Base-by-base conservation (phyloP, 2,113 vertebrate genomes). In the Nothobranchius furzeri region DNA sequence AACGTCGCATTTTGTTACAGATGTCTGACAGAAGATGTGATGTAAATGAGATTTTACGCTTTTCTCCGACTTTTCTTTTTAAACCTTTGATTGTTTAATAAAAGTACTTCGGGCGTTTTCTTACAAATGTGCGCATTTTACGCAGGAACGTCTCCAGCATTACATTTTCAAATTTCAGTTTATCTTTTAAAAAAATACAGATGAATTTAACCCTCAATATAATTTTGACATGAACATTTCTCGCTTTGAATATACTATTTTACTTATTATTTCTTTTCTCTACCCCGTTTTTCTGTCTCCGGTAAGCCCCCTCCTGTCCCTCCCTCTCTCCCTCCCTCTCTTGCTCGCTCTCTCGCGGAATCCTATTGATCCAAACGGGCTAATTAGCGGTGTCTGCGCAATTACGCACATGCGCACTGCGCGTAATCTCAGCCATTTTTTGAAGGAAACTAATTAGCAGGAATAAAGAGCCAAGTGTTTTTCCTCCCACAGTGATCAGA, bases 371-470 rank as follows among this genome's bases (percentile, higher is more conserved):
- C 88, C 84, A 90, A 89, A 91, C 87, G 72, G 87, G 84, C 90
- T 91, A 91, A 91, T 91, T 91, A 91, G 90, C 87, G 87, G 81
- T 80, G 88, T 85, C 90, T 90, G 90, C 87, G 90, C 90, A 91
- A 90, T 90, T 84, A 90, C 87, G 89, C 90, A 86, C 90, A 91
- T 91, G 90, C 90, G 90, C 90, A 90, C 78, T 87, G 55, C 50
- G 73, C 78, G 66, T 75, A 86, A 87, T 87, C 90, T 91, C 90
- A 91, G 90, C 90, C 90, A 91, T 91, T 90, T 91, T 96, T 96
- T 95, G 95, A 95, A 96, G 95, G 95, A 98, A 98, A 98, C 95
- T 97, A 98, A 98, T 96, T 98, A 98, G 95, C 94, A 96, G 95
- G 95, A 98, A 98, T 97, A 96, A 98, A 98, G 96, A 96, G 95